Conservation (phyloP, 2,113 vertebrate species). For the Microtus montanus region DNA sequence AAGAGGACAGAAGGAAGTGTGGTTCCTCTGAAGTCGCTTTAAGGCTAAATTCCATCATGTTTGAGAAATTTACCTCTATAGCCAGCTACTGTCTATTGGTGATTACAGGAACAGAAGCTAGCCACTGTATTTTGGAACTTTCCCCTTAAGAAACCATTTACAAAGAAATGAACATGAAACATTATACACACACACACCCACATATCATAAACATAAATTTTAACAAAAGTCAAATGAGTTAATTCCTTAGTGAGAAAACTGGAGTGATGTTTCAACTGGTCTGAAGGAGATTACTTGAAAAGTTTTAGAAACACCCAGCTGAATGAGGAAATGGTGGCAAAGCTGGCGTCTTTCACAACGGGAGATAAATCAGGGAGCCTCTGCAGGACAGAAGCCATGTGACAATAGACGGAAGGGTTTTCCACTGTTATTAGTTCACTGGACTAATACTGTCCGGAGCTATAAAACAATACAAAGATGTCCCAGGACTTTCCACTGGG, state of each 20-base stretch:
- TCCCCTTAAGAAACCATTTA: conserved; percentile 9
- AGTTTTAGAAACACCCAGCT: background rate
- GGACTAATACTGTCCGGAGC: background rate
- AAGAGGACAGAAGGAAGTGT: background rate
- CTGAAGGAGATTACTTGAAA: background rate
- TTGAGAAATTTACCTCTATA: background rate
- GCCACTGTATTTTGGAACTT: background rate
- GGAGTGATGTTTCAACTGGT: background rate
- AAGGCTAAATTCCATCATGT: background rate
- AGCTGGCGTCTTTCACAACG: background rate
- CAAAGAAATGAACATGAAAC: conserved; percentile 9
- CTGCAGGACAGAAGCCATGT: background rate
- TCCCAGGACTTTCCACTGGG: too few relatives aligned
- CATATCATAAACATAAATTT: background rate
- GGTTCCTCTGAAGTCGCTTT: background rate
- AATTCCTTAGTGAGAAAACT: background rate
- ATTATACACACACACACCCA: background rate
- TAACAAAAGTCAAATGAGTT: conserved; percentile 14
- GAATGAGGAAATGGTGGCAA: background rate
- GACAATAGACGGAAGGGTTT: background rate
- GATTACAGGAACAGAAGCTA: background rate
- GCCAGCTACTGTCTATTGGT: background rate
- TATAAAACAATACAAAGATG: background rate
- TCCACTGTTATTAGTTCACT: background rate
- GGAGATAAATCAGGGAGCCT: background rate